Evolutionary conservation across 1,140 invertebrate species (phyloP).

Genomic region (Caenorhabditis briggsae): DNA sequence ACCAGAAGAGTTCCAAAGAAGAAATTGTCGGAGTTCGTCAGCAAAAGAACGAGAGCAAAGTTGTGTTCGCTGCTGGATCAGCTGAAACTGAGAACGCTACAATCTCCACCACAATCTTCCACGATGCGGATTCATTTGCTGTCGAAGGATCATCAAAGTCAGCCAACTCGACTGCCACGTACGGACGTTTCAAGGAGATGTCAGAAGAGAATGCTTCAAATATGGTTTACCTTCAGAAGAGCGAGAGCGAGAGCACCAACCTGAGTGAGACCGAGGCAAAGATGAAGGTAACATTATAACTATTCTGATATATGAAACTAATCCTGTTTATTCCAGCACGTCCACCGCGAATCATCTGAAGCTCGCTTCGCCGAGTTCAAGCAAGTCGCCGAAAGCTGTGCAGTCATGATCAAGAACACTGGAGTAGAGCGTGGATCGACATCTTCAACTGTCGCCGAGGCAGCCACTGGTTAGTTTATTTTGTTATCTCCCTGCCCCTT

Average conservation of each 20-base stretch:
- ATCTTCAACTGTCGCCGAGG: constrained; percentile 47
- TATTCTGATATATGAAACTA: background rate
- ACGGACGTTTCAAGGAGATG: constrained; percentile 42
- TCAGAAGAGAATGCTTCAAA: constrained; percentile 44
- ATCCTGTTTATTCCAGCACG: background rate
- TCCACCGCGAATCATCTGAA: constrained; percentile 1
- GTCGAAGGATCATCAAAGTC: constrained; percentile 44
- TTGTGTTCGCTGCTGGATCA: constrained; percentile 14
- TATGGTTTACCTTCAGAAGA: constrained; percentile 43
- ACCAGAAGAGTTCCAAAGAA: constrained; percentile 52
- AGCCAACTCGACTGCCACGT: constrained; percentile 39
- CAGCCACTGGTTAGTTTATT: constrained; percentile 56
- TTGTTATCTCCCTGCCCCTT: constrained; percentile 2
- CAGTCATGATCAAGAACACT: constrained; percentile 59
- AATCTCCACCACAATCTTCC: constrained; percentile 43
- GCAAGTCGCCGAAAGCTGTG: constrained; percentile 56
- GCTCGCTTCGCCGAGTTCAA: constrained; percentile 56
- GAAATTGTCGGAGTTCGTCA: constrained; percentile 20
- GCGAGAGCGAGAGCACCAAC: constrained; percentile 22
- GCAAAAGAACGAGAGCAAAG: constrained; percentile 11
- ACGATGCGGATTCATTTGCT: constrained; percentile 41
- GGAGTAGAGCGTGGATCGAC: constrained; percentile 31
- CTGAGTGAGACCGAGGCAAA: constrained; percentile 13
- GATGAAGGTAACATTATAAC: constrained; percentile 3
- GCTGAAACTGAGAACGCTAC: constrained; percentile 35